Evolutionary conservation across 1,140 invertebrate genomes (phyloP).

Genomic region (Colletes latitarsis): DNA sequence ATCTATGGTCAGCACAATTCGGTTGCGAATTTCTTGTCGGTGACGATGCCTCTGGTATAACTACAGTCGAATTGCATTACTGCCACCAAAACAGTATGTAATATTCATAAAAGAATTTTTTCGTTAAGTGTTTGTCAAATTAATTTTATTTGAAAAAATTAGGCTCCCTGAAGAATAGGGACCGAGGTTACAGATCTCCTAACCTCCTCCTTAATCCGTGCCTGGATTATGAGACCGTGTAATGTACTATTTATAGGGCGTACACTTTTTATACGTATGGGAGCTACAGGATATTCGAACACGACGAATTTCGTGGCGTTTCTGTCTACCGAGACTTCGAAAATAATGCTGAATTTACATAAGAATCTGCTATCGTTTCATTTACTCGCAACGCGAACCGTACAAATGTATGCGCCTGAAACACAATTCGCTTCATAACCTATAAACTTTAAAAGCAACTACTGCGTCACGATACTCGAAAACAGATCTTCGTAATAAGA

Average conservation of each 20-base stretch:
- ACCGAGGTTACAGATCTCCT: no score
- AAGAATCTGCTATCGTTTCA: background rate
- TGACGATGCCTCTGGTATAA: background rate
- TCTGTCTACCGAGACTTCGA: background rate
- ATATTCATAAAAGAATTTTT: no score
- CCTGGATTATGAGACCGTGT: slow-evolving; percentile 15
- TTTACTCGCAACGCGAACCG: background rate
- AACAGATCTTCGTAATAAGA: background rate
- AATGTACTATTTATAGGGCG: slow-evolving; percentile 43
- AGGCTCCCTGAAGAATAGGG: no score
- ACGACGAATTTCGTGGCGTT: background rate
- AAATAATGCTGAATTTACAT: background rate
- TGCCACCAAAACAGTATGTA: background rate
- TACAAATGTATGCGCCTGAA: background rate
- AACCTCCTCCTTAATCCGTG: no score
- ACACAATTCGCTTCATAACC: background rate
- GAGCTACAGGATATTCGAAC: slow-evolving; percentile 8
- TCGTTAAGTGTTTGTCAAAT: no score
- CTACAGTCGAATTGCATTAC: background rate
- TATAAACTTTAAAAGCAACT: background rate
- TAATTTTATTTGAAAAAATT: no score
- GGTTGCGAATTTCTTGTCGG: slow-evolving; percentile 15
- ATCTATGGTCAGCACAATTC: slow-evolving; percentile 10
- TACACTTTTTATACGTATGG: slow-evolving; percentile 14
- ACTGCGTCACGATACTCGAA: background rate